Base-by-base conservation (phyloP, 2,888 invertebrate species). In the Tortrix viridana region DNA sequence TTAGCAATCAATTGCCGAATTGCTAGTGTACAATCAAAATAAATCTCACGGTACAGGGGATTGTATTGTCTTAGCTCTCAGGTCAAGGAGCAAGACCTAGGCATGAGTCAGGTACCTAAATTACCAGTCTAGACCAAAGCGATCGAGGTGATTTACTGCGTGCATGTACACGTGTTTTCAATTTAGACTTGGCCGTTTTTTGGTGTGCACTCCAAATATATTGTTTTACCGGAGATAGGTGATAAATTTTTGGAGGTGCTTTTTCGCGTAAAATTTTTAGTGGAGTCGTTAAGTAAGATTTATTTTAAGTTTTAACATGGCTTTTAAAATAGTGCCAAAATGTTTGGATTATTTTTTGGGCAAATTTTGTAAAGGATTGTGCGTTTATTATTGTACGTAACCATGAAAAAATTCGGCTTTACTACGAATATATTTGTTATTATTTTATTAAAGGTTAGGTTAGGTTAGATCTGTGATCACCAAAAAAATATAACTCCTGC, bases 131-230 rank as follows among this genome's bases (percentile, higher is more conserved):
- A 63, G 63, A 63, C 63, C 38, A 38, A 52, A 41, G 49, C 54
- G 56, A 26, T 58, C 52, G 20, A 16, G 52, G 50, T 57, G 62
- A 63, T 63, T 63, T 63, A 63, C 47, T 53, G 63, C 41, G 47
- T 48, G 63, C 26, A 47, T 53, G 58, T 58, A 63, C 61, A 62
- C 61, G 57, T 63, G 63, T 58, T 63, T 63, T 53, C 63, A 63
- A 63, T 63, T 63, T 62, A 16, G 57, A 57, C 62, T 62, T 43
- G 58, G 58, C 63, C 63, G 63, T 63, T 63, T 63, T 63, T 63
- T 63, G 32, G 47, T 19, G 43, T 53, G 63, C 63, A 58, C 63
- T 63, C 63, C 47, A 47, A 38, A 46, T 57, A 56, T 41, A 52
- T 52, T 32, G 49, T 20, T 49, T 38, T 14, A 57, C 53, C 63